Evolutionary conservation across 2,888 invertebrate genomes (phyloP), one percentile per base, ranked within the genome.

Genomic region (Hermaeophaga mercurialis): DNA sequence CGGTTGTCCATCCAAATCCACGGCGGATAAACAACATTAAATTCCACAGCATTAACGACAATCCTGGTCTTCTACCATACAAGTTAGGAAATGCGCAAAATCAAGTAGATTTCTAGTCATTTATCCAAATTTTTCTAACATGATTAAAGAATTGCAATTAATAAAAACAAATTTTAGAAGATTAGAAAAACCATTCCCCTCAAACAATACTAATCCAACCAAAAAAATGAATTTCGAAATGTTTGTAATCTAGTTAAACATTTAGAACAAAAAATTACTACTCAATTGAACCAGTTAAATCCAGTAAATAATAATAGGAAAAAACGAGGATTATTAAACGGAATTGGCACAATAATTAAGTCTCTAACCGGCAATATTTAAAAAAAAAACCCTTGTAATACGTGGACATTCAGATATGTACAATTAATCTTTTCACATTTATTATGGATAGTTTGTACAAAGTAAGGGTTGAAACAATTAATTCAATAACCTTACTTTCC

Each of bases 311-410:
- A n/a, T n/a, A n/a, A n/a, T 1, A 56, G 50, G 54, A 24, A 8
- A 9, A 59, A 61, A 56, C 52, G 54, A 53, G 56, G 50, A 28
- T 22, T 59, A 31, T 45, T 59, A 1, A 48, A 59, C 26, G 48
- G 61, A 18, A n/a, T 54, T 34, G 56, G 58, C 17, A 54, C 56
- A 12, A 53, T 59, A n/a, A 55, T 59, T 18, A 59, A 56, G 56
- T 41, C 56, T n/a, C n/a, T n/a, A n/a, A n/a, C n/a, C n/a, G n/a
- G n/a, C n/a, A n/a, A n/a, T n/a, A n/a, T n/a, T n/a, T n/a, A n/a
- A n/a, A n/a, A n/a, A n/a, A n/a, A n/a, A n/a, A n/a, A n/a, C n/a
- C n/a, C n/a, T n/a, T n/a, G n/a, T n/a, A n/a, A n/a, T n/a, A n/a
- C n/a, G n/a, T n/a, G n/a, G n/a, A n/a, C n/a, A n/a, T n/a, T n/a